Base-by-base conservation (phyloP, 2,888 invertebrate genomes). In the Drosophila greeni region DNA sequence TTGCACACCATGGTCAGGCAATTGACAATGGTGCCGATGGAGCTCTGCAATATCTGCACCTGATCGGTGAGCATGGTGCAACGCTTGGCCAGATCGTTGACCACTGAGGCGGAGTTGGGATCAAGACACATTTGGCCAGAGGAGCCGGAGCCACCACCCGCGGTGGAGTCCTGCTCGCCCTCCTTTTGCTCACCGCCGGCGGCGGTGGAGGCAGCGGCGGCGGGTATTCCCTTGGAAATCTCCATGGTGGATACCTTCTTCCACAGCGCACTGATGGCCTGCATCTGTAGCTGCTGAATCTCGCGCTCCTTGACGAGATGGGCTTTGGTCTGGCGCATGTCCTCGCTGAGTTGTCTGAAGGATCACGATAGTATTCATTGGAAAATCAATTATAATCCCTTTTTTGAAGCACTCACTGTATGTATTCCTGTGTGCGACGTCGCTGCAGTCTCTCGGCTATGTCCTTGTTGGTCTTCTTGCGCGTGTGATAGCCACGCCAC, bases 251-350 rank as follows among this genome's bases (percentile, higher is more conserved):
- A 93, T 2, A 95, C 94, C 87, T 95, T 95, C 88, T 95, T 95
- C 96, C 96, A 96, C 4, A 96, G 89, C 1, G 95, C 95, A 85
- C 94, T 95, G 76, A 96, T 96, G 5, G 96, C 96, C 88, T 96
- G 96, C 92, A 95, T 95, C 89, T 96, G 96, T 49, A 96, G 89
- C 85, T 95, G 93, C 77, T 96, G 95, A 59, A 96, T 93, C 85
- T 95, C 95, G 29, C 95, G 90, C 86, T 96, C 96, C 79, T 94
- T 94, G 84, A 95, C 95, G 45, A 96, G 86, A 14, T 95, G 95
- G 2, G 93, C 94, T 86, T 95, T 95, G 0, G 96, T 95, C 14
- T 94, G 92, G 85, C 94, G 94, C 93, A 96, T 95, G 84, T 96
- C 96, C 73, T 92, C 92, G 6, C 94, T 93, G 33, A 96, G 87